Evolutionary conservation across 2,888 invertebrate species (phyloP), one percentile per base, ranked within the genome.

Genomic region (Scaptodrosophila latifasciaeformis): DNA sequence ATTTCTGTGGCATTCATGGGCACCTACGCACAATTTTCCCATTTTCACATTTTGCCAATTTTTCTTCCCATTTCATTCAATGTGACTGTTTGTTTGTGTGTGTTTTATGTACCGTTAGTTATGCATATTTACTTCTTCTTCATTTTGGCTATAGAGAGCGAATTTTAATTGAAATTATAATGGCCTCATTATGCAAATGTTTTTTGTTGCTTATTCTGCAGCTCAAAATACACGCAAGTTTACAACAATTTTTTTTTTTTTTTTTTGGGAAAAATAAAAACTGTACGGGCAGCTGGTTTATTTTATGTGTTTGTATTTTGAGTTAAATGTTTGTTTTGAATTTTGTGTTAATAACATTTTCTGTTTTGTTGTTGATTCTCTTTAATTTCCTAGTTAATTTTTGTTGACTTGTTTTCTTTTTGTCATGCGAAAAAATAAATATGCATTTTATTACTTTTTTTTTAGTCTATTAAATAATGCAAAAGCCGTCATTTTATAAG

Each of bases 151-250:
- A 12, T 18, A 12, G 13, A 15, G 31, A 42, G 55, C 30, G 48
- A 65, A 70, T 63, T 74, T 74, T 80, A 74, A 74, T 74, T 80
- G 75, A 80, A 74, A 74, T 74, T 80, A 80, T 74, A 74, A 74
- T 74, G 74, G 74, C 54, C 78, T 80, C 58, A 74, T 74, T 74
- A 74, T 74, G 74, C 68, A 77, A 80, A 80, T 72, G 55, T 42
- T 17, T 54, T 55, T 57, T 61, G 63, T 62, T 63, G 54, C 62
- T 57, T 65, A 54, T 51, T 76, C 69, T 59, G 17, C 17, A 17
- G 17, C 15, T 17, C 3, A 37, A n/a, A 37, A 17, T 15, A 13
- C 37, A 37, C 37, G 37, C 37, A 55, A 64, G 34, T 54, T 30
- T 43, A 10, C 24, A 42, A 59, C 29, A 45, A 55, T 51, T 55